Percentiles rank a stretch among this genome's conserved stretches.
Evolutionary conservation across 1,140 invertebrate species (phyloP).

Genomic region (Phthorimaea operculella): DNA sequence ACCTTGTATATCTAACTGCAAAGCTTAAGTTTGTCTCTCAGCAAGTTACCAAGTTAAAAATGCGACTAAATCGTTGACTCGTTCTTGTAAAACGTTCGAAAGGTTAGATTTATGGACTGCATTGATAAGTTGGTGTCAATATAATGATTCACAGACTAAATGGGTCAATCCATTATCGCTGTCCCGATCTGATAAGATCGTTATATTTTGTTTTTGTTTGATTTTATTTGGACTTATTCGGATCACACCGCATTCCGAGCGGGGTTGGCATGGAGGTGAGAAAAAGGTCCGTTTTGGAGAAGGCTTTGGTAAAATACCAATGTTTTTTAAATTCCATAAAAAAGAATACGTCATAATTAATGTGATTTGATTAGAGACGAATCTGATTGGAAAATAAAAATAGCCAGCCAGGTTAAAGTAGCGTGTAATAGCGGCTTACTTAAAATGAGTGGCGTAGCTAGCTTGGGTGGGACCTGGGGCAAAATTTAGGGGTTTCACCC

Average conservation of each 20-base stretch:
- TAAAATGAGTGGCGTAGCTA: no score
- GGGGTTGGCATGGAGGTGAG: constrained; percentile 16
- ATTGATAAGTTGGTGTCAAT: constrained; percentile 19
- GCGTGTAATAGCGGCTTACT: no score
- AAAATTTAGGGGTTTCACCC: no score
- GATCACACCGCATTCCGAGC: constrained; percentile 42
- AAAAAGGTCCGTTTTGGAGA: constrained; percentile 5
- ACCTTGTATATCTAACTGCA: background rate
- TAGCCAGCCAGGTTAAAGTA: no score
- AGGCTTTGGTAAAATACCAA: background rate
- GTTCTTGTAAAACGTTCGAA: background rate
- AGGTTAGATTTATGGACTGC: background rate
- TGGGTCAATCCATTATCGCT: constrained; percentile 60
- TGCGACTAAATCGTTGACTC: background rate
- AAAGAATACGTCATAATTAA: no score
- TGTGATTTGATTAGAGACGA: no score
- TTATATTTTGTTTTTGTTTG: constrained; percentile 40
- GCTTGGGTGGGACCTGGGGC: no score
- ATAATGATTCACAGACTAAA: constrained; percentile 53
- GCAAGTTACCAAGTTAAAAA: background rate
- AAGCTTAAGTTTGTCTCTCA: background rate
- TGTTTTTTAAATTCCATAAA: no score
- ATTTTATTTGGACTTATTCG: constrained; percentile 40
- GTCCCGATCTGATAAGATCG: constrained; percentile 51
- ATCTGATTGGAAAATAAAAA: no score